Base-by-base conservation (phyloP, 2,113 vertebrate species). In the Antechinus flavipes region DNA sequence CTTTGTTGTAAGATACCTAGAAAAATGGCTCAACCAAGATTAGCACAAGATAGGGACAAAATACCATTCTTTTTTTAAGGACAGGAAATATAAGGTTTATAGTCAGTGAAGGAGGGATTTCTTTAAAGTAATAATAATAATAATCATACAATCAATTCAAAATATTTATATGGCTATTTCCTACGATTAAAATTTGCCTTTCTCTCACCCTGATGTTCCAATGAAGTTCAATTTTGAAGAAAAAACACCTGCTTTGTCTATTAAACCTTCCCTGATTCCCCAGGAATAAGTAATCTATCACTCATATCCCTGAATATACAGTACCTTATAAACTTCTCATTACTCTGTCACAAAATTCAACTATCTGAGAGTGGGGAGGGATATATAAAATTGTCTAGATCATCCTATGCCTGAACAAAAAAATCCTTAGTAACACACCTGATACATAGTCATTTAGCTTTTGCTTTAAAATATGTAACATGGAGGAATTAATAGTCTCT, bases 1-100 rank as follows among this genome's bases (percentile, higher is more conserved):
- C 90, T 7, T 92, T 93, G 92, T 25, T 42, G 26, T 52, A 49
- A 90, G 93, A 68, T 19, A 42, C n/a, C 16, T 42, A 93, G n/a
- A 95, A 91, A 84, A 93, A 89, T 91, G 93, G 90, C 54, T 30
- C 89, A 90, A 91, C 53, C 24, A 93, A 94, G 42, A 92, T 90
- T n/a, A n/a, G 93, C 1, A 61, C 1, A 92, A 90, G 46, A 54
- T 27, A 92, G 42, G 7, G 91, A 95, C 7, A 93, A 92, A 91
- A 58, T 8, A 92, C 2, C 8, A 91, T 3, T 91, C 91, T 46
- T 91, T 49, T 91, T 25, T 61, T 61, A 47, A 91, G 91, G 46
- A 2, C 84, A 76, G 89, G 90, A 9, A 93, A 53, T 0, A 11
- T 22, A 92, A 97, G 50, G 0, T 3, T 11, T 26, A 96, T 90